Evolutionary conservation across 2,113 vertebrate genomes (phyloP).

Genomic region (Coracopsis vasa): DNA sequence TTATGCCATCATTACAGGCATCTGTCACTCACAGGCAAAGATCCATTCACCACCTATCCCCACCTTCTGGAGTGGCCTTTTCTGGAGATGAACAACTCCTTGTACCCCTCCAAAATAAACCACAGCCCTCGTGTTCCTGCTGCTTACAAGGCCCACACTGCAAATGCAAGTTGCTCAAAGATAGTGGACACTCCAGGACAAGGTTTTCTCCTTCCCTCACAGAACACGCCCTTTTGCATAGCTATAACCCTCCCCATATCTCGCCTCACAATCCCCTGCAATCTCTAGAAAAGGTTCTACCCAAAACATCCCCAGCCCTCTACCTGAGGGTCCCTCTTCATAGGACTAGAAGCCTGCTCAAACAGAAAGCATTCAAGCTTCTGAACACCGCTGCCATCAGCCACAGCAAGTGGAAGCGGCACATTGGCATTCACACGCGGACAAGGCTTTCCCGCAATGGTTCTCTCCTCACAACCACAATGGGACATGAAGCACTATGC

Average conservation of each 20-base stretch:
- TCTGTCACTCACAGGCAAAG: background rate
- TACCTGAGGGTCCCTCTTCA: background rate
- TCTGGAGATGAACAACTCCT: background rate
- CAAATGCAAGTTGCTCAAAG: background rate
- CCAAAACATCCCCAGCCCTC: background rate
- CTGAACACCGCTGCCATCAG: background rate
- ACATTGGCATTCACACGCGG: background rate
- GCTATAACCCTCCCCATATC: background rate
- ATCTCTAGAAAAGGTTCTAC: background rate
- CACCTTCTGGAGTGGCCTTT: background rate
- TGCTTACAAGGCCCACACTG: background rate
- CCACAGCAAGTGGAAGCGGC: background rate
- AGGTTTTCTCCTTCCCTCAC: background rate
- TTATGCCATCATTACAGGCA: background rate
- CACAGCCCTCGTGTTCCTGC: background rate
- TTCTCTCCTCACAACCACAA: background rate
- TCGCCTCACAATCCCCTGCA: background rate
- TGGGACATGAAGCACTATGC: background rate
- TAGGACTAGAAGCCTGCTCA: background rate
- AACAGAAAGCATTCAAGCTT: background rate
- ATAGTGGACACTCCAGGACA: background rate
- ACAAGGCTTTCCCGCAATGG: background rate
- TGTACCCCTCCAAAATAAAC: background rate
- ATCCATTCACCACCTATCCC: background rate
- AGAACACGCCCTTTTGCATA: background rate